phyloP scores from a whole-genome alignment of 2,888 invertebrate genomes.

The Trisateles emortualis region DNA sequence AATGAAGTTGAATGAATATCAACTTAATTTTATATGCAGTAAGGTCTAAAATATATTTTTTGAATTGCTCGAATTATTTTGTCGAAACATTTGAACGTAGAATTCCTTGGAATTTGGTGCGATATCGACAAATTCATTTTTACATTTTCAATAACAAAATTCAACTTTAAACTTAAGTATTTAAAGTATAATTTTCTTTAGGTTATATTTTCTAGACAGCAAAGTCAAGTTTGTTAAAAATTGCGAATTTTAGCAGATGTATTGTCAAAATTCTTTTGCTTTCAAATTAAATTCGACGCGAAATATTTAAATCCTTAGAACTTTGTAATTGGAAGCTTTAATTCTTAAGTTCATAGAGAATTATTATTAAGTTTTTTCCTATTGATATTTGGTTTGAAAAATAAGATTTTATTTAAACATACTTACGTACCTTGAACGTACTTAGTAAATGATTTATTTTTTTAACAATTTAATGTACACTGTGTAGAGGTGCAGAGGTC shows the following conservation, averaged over 20 bases:
- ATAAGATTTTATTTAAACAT: too few species aligned
- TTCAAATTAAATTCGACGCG: constrained; percentile 32
- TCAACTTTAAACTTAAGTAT: fast-evolving
- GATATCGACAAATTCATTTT: constrained; percentile 1
- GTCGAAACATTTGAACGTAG: constrained; percentile 4
- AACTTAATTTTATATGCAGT: fast-evolving
- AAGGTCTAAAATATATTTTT: neutral
- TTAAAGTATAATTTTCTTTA: neutral
- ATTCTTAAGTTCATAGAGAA: constrained; percentile 1
- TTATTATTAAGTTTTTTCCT: too few species aligned
- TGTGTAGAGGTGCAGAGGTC: too few species aligned
- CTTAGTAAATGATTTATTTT: too few species aligned
- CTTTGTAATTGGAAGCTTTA: constrained; percentile 34
- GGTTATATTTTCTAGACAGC: neutral
- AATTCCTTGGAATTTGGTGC: constrained; percentile 28
- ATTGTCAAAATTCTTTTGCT: constrained; percentile 29
- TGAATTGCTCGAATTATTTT: neutral
- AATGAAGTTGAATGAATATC: neutral
- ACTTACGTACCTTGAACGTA: too few species aligned
- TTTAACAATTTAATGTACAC: too few species aligned
- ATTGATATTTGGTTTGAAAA: too few species aligned
- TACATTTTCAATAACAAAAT: neutral
- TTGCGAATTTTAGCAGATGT: constrained; percentile 44
- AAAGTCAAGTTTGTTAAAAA: constrained; percentile 9
- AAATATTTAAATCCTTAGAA: constrained; percentile 27